These are phyloP conservation scores for Ovis aries DNA, from an alignment of 2,113 vertebrate species.

Conservation along the genomic window DNA sequence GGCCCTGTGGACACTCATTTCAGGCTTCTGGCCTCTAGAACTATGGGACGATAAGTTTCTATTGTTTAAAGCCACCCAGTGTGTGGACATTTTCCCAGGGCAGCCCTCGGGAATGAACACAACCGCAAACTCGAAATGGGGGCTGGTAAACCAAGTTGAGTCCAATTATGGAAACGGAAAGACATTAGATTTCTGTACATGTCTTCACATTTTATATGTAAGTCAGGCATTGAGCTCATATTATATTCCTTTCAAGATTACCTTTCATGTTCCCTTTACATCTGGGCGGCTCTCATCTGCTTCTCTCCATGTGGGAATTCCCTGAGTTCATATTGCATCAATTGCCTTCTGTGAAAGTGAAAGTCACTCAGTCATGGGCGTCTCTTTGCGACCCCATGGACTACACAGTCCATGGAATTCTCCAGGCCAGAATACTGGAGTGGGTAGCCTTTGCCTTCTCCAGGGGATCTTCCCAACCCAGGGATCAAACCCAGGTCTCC, in stretches of 20 bases:
- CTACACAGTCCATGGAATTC: background rate
- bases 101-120: background rate
- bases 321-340: background rate
- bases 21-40: background rate
- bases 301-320: background rate
- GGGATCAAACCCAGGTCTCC: background rate
- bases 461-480: background rate
- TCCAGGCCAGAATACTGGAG: background rate
- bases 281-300: background rate
- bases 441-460: background rate
- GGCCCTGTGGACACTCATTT: background rate
- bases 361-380: rapidly evolving
- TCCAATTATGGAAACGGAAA: background rate
- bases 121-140: background rate
- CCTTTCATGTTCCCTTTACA: background rate
- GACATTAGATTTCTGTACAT: background rate
- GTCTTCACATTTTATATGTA: background rate
- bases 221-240: background rate
- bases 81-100: background rate
- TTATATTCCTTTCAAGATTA: background rate
- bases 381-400: background rate
- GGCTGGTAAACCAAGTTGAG: background rate
- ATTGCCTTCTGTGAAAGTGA: background rate
- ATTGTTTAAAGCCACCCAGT: background rate
- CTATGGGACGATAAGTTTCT: rapidly evolving